Conservation (phyloP, 2,797 vertebrate species). For the Leptodactylus fallax region DNA sequence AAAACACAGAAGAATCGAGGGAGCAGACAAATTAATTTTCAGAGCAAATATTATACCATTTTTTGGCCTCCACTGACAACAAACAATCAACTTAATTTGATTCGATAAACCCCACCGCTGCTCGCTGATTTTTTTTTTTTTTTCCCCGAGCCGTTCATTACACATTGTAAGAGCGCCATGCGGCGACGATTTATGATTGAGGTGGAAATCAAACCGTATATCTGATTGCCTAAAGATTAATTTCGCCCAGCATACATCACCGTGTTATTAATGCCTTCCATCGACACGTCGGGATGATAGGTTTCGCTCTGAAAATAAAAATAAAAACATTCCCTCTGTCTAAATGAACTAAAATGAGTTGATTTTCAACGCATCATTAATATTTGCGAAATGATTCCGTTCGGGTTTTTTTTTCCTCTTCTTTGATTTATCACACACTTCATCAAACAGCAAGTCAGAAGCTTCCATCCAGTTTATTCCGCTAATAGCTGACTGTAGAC, state of each 20-base stretch:
- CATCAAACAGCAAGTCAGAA: slow-evolving; percentile 40
- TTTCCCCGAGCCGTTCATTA: slow-evolving; percentile 80
- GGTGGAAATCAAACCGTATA: slow-evolving; percentile 70
- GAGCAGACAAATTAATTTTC: slow-evolving; percentile 76
- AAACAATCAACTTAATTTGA: slow-evolving; percentile 78
- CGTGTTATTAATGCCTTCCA: slow-evolving; percentile 74
- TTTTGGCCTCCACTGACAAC: slow-evolving; percentile 70
- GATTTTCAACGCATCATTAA: slow-evolving; percentile 79
- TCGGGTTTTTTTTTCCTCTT: slow-evolving; percentile 51
- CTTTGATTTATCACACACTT: slow-evolving; percentile 51
- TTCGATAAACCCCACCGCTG: slow-evolving; percentile 76
- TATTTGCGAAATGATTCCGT: slow-evolving; percentile 73
- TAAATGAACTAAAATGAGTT: slow-evolving; percentile 80
- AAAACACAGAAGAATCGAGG: slow-evolving; percentile 67
- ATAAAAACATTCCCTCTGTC: slow-evolving; percentile 57
- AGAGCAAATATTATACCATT: slow-evolving; percentile 71
- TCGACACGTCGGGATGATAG: slow-evolving; percentile 75
- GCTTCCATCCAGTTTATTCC: slow-evolving; percentile 27
- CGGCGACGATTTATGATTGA: slow-evolving; percentile 75
- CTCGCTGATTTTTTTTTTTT: slow-evolving; percentile 71
- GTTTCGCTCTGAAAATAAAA: slow-evolving; percentile 78
- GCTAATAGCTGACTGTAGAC: slow-evolving; percentile 15
- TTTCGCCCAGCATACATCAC: slow-evolving; percentile 73
- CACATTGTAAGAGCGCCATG: slow-evolving; percentile 68
- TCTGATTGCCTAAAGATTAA: slow-evolving; percentile 75